Evolutionary conservation across 2,113 vertebrate genomes (phyloP).

Genomic region (Syrrhaptes paradoxus): DNA sequence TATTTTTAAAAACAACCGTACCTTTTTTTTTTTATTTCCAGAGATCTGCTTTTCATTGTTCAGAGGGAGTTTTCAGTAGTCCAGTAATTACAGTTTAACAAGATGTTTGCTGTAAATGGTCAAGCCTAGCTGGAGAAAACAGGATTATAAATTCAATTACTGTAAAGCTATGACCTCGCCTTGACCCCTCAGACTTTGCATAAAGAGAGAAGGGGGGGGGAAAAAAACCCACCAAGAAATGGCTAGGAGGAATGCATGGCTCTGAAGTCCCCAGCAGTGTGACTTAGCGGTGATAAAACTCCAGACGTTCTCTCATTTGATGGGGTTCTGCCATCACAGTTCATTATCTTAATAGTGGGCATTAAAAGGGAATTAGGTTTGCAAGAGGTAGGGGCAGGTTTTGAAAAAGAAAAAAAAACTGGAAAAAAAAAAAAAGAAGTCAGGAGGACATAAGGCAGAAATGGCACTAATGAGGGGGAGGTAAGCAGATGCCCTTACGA

Average conservation of each 20-base stretch:
- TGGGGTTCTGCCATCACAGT: constrained; percentile 88
- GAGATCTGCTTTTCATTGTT: constrained; percentile 55
- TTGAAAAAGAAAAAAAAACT: constrained; percentile 68
- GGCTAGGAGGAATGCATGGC: constrained; percentile 84
- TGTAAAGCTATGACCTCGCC: constrained; percentile 83
- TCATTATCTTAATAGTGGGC: constrained; percentile 85
- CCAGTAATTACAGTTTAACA: constrained; percentile 72
- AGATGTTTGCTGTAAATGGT: constrained; percentile 75
- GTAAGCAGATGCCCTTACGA: constrained; percentile 72
- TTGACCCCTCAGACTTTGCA: constrained; percentile 87
- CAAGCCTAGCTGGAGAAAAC: constrained; percentile 72
- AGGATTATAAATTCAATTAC: constrained; percentile 84
- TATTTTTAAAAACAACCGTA: not conserved
- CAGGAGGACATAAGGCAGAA: constrained; percentile 63
- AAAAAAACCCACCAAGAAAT: constrained; percentile 75
- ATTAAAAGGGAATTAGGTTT: constrained; percentile 82
- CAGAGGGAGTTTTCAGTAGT: constrained; percentile 26
- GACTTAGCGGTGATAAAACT: constrained; percentile 91
- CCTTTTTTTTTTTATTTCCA: constrained; percentile 19
- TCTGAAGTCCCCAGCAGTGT: constrained; percentile 86
- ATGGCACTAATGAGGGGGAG: constrained; percentile 72
- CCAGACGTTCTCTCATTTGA: constrained; percentile 95
- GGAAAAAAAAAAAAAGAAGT: constrained; percentile 49
- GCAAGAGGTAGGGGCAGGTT: constrained; percentile 72
- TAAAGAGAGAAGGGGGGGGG: constrained; percentile 61